These are phyloP conservation scores for Piezodorus guildinii DNA, from an alignment of 1,140 invertebrate genomes.

Conservation along the genomic window DNA sequence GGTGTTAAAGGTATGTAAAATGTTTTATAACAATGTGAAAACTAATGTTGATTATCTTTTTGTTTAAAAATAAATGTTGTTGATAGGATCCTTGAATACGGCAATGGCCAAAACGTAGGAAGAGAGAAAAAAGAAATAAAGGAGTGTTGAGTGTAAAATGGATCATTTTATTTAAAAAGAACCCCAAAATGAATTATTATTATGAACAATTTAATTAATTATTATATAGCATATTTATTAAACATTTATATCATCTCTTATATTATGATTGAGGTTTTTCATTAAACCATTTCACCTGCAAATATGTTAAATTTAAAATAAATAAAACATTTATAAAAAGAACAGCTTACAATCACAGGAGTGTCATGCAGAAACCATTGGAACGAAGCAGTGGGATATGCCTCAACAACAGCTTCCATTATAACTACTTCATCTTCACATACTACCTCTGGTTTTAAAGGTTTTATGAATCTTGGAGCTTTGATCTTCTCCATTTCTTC, in stretches of 20 bases:
- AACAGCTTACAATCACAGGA: slow-evolving; percentile 36
- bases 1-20: too few species aligned
- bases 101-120: too few species aligned
- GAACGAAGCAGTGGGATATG: slow-evolving; percentile 67
- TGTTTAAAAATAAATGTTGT: too few species aligned
- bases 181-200: too few species aligned
- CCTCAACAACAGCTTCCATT: slow-evolving; percentile 62
- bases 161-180: too few species aligned
- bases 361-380: slow-evolving; percentile 66
- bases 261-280: not conserved
- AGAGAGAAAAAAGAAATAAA: too few species aligned
- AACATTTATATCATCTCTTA: not conserved
- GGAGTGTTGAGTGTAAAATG: too few species aligned
- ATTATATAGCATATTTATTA: slow-evolving; percentile 9
- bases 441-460: slow-evolving; percentile 57
- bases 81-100: too few species aligned
- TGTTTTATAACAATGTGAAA: too few species aligned
- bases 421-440: slow-evolving; percentile 62
- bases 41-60: too few species aligned
- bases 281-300: not conserved
- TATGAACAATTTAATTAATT: too few species aligned
- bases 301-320: not conserved
- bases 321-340: too few species aligned
- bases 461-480: slow-evolving; percentile 61
- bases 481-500: slow-evolving; percentile 45